A percentile compares a stretch with the other conserved stretches of the same genome.
These are phyloP conservation scores for Mesocentrotus franciscanus DNA, from an alignment of 53 echinoderm and acorn worm genomes.

Conservation along the genomic window DNA sequence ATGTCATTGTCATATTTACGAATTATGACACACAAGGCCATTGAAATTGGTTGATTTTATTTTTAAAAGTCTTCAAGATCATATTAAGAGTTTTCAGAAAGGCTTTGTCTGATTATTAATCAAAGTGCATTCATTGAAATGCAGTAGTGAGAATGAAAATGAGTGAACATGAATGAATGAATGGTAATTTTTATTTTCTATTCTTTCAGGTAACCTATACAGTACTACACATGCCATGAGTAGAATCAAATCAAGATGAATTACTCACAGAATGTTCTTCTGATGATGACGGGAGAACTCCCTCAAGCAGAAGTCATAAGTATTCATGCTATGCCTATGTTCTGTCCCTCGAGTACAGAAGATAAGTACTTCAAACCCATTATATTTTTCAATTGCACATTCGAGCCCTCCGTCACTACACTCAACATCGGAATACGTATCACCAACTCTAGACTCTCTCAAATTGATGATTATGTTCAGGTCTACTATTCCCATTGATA, in stretches of 20 bases:
- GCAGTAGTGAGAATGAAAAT: neutral
- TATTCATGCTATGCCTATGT: neutral
- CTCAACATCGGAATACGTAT: neutral
- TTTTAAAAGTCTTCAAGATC: too few relatives aligned
- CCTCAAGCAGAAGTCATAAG: neutral
- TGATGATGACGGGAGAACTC: neutral
- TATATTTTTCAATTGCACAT: constrained; percentile 34
- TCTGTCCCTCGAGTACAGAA: neutral
- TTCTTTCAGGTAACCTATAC: neutral
- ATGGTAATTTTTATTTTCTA: neutral
- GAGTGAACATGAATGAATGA: neutral
- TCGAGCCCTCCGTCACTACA: neutral
- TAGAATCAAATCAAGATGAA: neutral
- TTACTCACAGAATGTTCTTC: neutral
- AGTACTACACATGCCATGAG: neutral
- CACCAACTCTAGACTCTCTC: neutral
- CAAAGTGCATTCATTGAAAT: neutral
- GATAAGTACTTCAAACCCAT: constrained; percentile 38
- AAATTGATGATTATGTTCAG: neutral
- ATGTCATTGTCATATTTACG: too few relatives aligned
- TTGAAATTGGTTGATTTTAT: too few relatives aligned
- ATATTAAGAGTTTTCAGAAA: too few relatives aligned
- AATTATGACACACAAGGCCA: too few relatives aligned
- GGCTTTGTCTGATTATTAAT: neutral
- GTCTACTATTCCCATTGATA: neutral